phyloP scores from a whole-genome alignment of 2,888 invertebrate species.

The Xestia sexstrigata region DNA sequence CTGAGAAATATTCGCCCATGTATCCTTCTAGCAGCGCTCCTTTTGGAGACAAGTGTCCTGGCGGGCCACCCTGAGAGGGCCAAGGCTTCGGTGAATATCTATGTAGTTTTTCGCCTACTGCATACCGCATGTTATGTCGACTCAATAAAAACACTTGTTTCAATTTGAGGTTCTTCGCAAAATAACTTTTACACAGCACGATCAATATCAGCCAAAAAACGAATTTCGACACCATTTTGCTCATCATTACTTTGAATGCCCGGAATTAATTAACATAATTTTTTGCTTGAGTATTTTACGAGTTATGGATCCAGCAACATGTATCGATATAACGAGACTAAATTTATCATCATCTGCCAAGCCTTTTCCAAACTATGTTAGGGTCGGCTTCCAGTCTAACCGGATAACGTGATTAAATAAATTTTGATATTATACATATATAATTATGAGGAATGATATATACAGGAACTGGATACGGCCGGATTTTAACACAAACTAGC shows the following conservation, averaged over 20 bases:
- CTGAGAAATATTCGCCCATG: conserved; percentile 59
- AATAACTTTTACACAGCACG: conserved; percentile 11
- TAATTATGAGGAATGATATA: too few relatives aligned
- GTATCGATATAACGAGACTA: conserved; percentile 14
- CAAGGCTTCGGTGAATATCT: conserved; percentile 50
- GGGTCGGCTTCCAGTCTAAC: too few relatives aligned
- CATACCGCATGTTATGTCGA: conserved; percentile 55
- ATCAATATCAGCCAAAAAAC: conserved; percentile 24
- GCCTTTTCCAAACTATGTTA: too few relatives aligned
- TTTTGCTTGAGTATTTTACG: not conserved
- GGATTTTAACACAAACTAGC: not conserved
- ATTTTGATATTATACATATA: not conserved
- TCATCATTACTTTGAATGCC: not conserved
- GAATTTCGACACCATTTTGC: conserved; percentile 25
- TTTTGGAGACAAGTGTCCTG: conserved; percentile 44
- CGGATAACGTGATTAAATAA: conserved; percentile 6
- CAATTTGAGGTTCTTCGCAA: conserved; percentile 23
- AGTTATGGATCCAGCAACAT: not conserved
- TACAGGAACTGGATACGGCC: not conserved
- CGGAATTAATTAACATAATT: not conserved
- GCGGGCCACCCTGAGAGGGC: conserved; percentile 5
- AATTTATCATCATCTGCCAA: not conserved
- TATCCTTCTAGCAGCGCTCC: conserved; percentile 54
- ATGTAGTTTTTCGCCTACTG: not conserved
- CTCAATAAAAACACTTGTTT: conserved; percentile 62